These are phyloP conservation scores for Rhadina sibilatrix DNA, from an alignment of 2,113 vertebrate species.

Conservation along the genomic window DNA sequence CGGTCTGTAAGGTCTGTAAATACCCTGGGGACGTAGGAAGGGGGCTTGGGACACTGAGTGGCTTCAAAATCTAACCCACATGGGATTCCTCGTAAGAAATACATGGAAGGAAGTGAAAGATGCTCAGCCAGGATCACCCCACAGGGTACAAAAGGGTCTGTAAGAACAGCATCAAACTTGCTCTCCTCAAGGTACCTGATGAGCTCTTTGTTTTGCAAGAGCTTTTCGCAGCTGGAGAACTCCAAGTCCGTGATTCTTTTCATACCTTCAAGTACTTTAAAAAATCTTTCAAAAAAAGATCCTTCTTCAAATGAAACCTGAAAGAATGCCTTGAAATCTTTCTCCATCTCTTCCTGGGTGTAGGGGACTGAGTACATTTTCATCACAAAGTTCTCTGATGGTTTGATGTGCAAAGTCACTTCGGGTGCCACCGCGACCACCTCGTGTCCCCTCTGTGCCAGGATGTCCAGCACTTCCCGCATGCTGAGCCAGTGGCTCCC, in stretches of 20 bases:
- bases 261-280: accelerated
- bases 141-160: conserved; percentile 73
- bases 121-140: conserved; percentile 56
- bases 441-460: conserved; percentile 76
- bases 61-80: conserved; percentile 78
- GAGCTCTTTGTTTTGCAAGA: conserved; percentile 52
- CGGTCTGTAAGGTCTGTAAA: conserved; percentile 41
- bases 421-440: conserved; percentile 77
- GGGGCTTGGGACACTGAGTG: background rate
- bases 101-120: conserved; percentile 76
- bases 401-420: conserved; percentile 59
- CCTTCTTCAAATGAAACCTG: background rate
- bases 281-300: background rate
- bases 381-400: conserved; percentile 55
- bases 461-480: conserved; percentile 51
- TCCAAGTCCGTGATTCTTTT: accelerated
- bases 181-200: conserved; percentile 64
- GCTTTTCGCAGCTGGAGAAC: background rate
- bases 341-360: background rate
- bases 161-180: conserved; percentile 77
- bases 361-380: conserved; percentile 66
- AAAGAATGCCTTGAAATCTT: background rate
- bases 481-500: conserved; percentile 88
- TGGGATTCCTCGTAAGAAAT: conserved; percentile 73
- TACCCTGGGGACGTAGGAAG: conserved; percentile 68